Percentiles rank a stretch among this genome's conserved stretches.
These are phyloP conservation scores for Nysson spinosus DNA, from an alignment of 2,888 invertebrate species.

Conservation along the genomic window DNA sequence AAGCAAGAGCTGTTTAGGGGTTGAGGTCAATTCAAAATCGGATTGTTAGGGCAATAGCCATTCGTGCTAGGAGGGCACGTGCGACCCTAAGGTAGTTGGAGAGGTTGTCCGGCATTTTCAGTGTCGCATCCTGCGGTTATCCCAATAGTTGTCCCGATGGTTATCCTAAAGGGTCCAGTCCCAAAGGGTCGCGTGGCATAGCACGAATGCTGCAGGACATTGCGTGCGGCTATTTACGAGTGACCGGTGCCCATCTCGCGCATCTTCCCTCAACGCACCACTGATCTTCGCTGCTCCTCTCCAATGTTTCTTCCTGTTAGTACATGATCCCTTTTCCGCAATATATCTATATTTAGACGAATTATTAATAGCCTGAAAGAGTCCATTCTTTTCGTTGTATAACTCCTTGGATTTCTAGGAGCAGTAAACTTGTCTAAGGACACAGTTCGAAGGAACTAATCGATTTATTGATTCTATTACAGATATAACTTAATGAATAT, in stretches of 20 bases:
- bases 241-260: constrained; percentile 34
- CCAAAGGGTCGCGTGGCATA: constrained; percentile 52
- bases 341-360: no score
- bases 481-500: no score
- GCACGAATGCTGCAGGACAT: constrained; percentile 40
- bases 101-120: not conserved
- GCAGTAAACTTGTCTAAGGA: no score
- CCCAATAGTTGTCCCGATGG: constrained; percentile 29
- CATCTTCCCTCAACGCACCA: constrained; percentile 48
- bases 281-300: constrained; percentile 9
- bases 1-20: not conserved
- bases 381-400: no score
- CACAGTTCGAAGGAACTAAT: no score
- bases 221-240: constrained; percentile 56
- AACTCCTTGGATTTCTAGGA: no score
- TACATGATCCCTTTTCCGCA: constrained; percentile 22
- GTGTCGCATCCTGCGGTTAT: constrained; percentile 48
- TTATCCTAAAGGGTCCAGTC: constrained; percentile 50
- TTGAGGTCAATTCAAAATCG: constrained; percentile 46
- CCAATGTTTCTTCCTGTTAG: constrained; percentile 1
- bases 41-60: constrained; percentile 38
- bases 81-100: constrained; percentile 1
- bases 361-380: no score
- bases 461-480: no score
- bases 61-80: constrained; percentile 32